Conservation (phyloP, 2,888 invertebrate genomes). For the Standfussiana lucernea region DNA sequence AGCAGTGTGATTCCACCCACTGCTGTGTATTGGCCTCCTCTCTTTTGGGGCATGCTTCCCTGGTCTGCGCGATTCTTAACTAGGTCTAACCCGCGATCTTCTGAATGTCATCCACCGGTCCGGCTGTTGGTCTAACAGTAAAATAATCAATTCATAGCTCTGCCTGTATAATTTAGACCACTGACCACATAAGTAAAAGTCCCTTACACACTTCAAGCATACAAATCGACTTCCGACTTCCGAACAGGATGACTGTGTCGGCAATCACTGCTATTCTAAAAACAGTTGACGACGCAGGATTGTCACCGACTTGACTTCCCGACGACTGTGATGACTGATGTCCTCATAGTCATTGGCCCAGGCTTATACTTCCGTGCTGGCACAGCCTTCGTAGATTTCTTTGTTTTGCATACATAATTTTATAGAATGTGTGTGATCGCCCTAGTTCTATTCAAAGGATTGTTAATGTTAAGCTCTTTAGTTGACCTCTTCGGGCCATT, state of each 20-base stretch:
- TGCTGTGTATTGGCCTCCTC: background rate
- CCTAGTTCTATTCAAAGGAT: background rate
- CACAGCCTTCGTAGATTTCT: conserved; percentile 28
- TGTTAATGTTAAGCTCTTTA: background rate
- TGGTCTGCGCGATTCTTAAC: background rate
- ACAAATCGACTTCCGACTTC: conserved; percentile 52
- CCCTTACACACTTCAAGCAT: conserved; percentile 33
- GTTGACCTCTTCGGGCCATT: background rate
- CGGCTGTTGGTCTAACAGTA: background rate
- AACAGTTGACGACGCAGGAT: conserved; percentile 23
- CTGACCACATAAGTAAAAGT: conserved; percentile 14
- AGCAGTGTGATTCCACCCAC: background rate
- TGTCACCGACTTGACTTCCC: conserved; percentile 57
- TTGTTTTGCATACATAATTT: conserved; percentile 5
- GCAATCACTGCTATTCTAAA: conserved; percentile 8
- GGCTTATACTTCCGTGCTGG: conserved; percentile 41
- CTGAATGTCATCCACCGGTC: background rate
- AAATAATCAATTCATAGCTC: background rate
- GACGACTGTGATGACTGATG: too few relatives aligned
- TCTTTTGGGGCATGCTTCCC: background rate
- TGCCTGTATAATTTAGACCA: background rate
- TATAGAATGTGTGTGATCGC: background rate
- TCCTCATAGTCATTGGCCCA: conserved; percentile 27
- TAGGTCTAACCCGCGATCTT: background rate
- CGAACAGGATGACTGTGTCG: conserved; percentile 47